Evolutionary conservation across 2,797 vertebrate species (phyloP).

Genomic region (Diplodus puntazzo): DNA sequence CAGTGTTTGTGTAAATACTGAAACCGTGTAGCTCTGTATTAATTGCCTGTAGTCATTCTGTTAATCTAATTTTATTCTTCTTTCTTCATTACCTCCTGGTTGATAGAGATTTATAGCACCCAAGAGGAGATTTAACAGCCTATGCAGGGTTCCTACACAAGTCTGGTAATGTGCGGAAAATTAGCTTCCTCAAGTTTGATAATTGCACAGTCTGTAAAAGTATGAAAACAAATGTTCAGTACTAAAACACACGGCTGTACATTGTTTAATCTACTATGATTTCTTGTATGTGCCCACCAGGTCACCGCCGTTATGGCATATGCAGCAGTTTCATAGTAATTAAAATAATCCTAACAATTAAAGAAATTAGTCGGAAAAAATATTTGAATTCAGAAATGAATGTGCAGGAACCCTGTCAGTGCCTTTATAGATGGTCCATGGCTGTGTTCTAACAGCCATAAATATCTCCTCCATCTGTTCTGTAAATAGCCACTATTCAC

Average conservation of each 20-base stretch:
- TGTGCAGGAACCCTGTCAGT: constrained; percentile 13
- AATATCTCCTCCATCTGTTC: constrained; percentile 29
- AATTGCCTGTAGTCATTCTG: constrained; percentile 27
- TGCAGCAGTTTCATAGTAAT: constrained; percentile 10
- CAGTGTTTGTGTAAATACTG: constrained; percentile 61
- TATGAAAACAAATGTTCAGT: constrained; percentile 43
- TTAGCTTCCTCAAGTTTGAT: constrained; percentile 37
- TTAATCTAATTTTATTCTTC: constrained; percentile 47
- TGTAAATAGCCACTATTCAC: constrained; percentile 37
- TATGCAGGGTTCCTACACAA: constrained; percentile 29
- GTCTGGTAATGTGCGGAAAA: constrained; percentile 42
- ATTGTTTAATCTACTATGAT: not conserved
- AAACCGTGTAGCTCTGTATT: constrained; percentile 31
- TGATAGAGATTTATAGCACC: constrained; percentile 64
- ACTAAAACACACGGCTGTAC: constrained; percentile 15
- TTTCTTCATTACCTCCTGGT: constrained; percentile 36
- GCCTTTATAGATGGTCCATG: constrained; percentile 10
- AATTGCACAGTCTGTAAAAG: constrained; percentile 45
- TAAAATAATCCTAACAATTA: not conserved
- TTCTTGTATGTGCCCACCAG: constrained; percentile 7
- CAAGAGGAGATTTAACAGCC: constrained; percentile 44
- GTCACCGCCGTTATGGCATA: not conserved
- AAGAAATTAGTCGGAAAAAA: not conserved
- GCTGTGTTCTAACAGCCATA: constrained; percentile 78
- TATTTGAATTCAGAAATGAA: not conserved